Evolutionary conservation across 2,888 invertebrate genomes (phyloP).

Genomic region (Lasioglossum pauxillum): DNA sequence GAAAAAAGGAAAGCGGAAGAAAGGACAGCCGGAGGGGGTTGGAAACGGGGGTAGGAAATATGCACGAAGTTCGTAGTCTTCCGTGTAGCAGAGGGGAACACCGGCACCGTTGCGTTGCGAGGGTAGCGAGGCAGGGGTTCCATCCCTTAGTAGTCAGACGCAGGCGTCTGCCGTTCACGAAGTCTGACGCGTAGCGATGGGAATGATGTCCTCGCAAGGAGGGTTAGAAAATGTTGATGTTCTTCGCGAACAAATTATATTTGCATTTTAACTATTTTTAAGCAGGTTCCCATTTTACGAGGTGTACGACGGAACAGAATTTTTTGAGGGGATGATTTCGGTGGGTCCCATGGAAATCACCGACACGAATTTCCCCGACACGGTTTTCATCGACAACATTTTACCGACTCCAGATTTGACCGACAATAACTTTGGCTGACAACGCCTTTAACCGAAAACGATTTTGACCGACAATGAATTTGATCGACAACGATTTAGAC

Average conservation of each 20-base stretch:
- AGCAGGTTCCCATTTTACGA: neutral
- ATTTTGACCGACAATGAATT: too few species aligned
- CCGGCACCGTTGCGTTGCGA: slow-evolving; percentile 22
- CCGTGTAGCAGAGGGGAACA: slow-evolving; percentile 34
- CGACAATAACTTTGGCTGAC: too few species aligned
- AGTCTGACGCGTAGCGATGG: slow-evolving; percentile 61
- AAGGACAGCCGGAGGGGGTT: neutral
- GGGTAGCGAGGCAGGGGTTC: slow-evolving; percentile 64
- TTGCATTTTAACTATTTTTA: neutral
- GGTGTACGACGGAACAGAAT: neutral
- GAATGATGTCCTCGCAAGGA: slow-evolving; percentile 39
- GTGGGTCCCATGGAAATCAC: too few species aligned
- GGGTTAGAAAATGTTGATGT: neutral
- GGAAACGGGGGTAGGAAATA: slow-evolving; percentile 25
- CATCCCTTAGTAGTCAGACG: slow-evolving; percentile 77
- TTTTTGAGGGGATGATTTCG: slow-evolving; percentile 22
- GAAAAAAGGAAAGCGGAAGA: slow-evolving; percentile 28
- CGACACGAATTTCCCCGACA: too few species aligned
- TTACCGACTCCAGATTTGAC: too few species aligned
- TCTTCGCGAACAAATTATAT: too few species aligned
- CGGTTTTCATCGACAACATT: too few species aligned
- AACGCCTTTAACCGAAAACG: too few species aligned
- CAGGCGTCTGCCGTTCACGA: slow-evolving; percentile 72
- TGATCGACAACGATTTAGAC: too few species aligned
- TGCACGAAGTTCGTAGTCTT: slow-evolving; percentile 57